phyloP scores from a whole-genome alignment of 2,888 invertebrate genomes.

The Pollenia labialis region DNA sequence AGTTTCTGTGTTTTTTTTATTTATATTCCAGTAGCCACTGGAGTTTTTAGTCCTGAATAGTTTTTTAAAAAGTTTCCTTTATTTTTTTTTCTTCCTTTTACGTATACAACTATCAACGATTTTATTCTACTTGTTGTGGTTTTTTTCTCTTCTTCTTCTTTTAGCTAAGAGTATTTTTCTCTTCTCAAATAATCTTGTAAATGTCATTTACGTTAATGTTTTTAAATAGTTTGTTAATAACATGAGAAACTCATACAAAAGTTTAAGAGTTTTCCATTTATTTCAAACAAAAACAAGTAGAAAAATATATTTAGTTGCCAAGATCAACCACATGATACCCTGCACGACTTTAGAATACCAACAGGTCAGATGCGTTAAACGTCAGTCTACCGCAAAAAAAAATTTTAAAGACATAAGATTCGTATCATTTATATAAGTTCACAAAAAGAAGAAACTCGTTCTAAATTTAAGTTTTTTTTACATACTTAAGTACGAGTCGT shows the following conservation, averaged over 20 bases:
- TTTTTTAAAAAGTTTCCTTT: slow-evolving; percentile 20
- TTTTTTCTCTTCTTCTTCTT: background rate
- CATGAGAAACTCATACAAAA: slow-evolving; percentile 62
- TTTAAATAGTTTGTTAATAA: slow-evolving; percentile 71
- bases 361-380: no score
- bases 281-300: slow-evolving; percentile 5
- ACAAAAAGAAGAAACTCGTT: no score
- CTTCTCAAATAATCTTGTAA: slow-evolving; percentile 58
- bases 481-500: no score
- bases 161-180: background rate
- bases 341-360: no score
- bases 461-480: no score
- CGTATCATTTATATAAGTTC: no score
- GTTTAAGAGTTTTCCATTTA: slow-evolving; percentile 29
- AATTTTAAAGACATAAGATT: no score
- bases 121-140: slow-evolving; percentile 43
- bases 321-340: no score
- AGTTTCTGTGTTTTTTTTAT: slow-evolving; percentile 13
- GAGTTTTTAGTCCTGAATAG: slow-evolving; percentile 35
- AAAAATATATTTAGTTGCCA: no score
- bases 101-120: slow-evolving; percentile 22
- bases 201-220: slow-evolving; percentile 70
- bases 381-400: no score
- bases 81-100: slow-evolving; percentile 6
- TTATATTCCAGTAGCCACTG: slow-evolving; percentile 9